A percentile compares a stretch with the other conserved stretches of the same genome.
Conservation (phyloP, 2,113 vertebrate genomes). For the Ranitomeya imitator region DNA sequence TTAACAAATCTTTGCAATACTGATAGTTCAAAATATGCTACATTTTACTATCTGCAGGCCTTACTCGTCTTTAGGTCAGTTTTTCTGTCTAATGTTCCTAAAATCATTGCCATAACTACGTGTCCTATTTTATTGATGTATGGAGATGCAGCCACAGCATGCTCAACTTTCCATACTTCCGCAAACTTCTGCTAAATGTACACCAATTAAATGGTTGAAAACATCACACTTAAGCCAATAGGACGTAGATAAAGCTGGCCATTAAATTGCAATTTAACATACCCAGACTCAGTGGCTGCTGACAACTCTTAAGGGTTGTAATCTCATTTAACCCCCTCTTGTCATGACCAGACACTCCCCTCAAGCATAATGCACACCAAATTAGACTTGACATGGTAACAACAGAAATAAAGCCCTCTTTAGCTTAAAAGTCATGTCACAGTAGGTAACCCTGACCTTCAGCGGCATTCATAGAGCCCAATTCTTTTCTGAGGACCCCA, state of each 20-base stretch:
- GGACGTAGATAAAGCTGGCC: constrained; percentile 79
- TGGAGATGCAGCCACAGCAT: not conserved
- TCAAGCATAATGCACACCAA: constrained; percentile 74
- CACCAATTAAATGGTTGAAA: constrained; percentile 77
- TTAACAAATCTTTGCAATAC: not conserved
- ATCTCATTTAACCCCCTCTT: constrained; percentile 86
- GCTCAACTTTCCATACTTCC: not conserved
- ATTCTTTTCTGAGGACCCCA: constrained; percentile 66
- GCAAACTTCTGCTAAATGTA: constrained; percentile 59
- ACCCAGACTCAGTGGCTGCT: constrained; percentile 74
- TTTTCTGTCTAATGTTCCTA: not conserved
- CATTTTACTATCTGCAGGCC: too few relatives aligned
- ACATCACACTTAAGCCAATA: constrained; percentile 75
- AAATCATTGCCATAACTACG: not conserved
- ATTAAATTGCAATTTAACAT: constrained; percentile 85
- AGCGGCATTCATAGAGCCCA: constrained; percentile 64
- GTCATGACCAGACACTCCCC: constrained; percentile 76
- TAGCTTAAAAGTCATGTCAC: constrained; percentile 82
- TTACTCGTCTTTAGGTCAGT: not conserved
- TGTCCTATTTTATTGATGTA: not conserved
- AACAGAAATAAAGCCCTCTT: constrained; percentile 79
- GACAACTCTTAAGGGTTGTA: constrained; percentile 81
- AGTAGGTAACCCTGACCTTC: constrained; percentile 81
- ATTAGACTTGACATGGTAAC: constrained; percentile 82
- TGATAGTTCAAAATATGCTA: too few relatives aligned